Percentiles rank a stretch among this genome's conserved stretches.
These are phyloP conservation scores for Salpingus planirostris DNA, from an alignment of 2,888 invertebrate genomes.

Conservation along the genomic window DNA sequence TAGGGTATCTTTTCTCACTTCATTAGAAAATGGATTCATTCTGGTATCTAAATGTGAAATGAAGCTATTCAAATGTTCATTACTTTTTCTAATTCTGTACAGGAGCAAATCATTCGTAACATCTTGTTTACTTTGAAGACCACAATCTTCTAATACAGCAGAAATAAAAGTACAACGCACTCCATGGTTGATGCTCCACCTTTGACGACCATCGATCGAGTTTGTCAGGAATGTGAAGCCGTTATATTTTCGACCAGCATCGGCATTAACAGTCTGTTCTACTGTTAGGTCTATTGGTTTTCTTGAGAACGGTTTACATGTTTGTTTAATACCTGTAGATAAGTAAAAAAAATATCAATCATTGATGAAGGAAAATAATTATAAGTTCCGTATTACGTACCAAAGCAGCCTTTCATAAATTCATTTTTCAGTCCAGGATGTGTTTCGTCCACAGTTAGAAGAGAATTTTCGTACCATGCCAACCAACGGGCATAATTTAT, in stretches of 20 bases:
- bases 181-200: conserved; percentile 23
- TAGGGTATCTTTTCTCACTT: neutral
- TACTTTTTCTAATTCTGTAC: neutral
- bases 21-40: neutral
- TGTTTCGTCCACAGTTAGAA: neutral
- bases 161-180: conserved; percentile 17
- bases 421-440: neutral
- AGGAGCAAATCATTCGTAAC: neutral
- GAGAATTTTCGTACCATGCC: neutral
- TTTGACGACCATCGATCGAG: conserved; percentile 22
- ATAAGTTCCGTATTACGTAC: no score
- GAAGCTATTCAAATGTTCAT: neutral
- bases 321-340: conserved; percentile 12
- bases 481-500: neutral
- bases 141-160: conserved; percentile 12
- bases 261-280: conserved; percentile 24
- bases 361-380: no score
- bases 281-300: conserved; percentile 20
- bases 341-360: no score
- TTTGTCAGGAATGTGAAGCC: conserved; percentile 15
- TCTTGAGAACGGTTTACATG: conserved; percentile 22
- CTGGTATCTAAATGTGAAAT: neutral
- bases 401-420: conserved; percentile 2
- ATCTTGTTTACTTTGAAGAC: neutral
- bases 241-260: neutral